Evolutionary conservation across 2,888 invertebrate species (phyloP), one percentile per base, ranked within the genome.

Genomic region (Parnassius orleans): DNA sequence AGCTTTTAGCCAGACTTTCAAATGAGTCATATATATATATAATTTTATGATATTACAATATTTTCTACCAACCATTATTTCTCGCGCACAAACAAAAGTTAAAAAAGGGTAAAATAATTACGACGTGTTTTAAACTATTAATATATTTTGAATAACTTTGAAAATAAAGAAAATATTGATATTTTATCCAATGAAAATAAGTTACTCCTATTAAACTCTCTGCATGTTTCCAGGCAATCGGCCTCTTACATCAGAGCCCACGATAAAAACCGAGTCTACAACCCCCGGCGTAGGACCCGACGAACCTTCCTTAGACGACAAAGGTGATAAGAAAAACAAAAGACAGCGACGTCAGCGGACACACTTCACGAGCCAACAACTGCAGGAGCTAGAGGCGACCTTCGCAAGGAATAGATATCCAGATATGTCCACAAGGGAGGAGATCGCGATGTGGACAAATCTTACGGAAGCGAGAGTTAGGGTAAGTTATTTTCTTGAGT

Each of bases 401-500:
- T 99, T 99, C 87, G 95, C 98, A 61, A 94, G 99, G 77, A 99
- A 99, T 92, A 95, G 99, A 68, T 99, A 99, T 89, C 99, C 99
- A 5, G 99, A 99, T 82, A 99, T 99, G 98, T 97, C 98, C 64
- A 98, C 98, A 64, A 93, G 99, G 70, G 99, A 99, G 86, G 99
- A 99, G 90, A 99, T 99, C 74, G 98, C 99, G 59, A 98, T 99
- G 95, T 99, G 99, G 99, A 99, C 99, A 72, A 98, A 97, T 90
- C 95, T 99, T 69, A 98, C 99, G 19, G 99, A 99, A 91, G 98
- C 99, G 57, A 93, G 99, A 93, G 99, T 99, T 80, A 94, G 99
- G 95, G 99, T 99, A 87, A 96, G 98, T 44, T 7, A 33, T 47
- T 59, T 47, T 47, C 10, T 9, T 33, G n/a, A n/a, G 33, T 33